A percentile compares a stretch with the other conserved stretches of the same genome.
Conservation (phyloP, 2,888 invertebrate species). For the Spisula subtruncata region DNA sequence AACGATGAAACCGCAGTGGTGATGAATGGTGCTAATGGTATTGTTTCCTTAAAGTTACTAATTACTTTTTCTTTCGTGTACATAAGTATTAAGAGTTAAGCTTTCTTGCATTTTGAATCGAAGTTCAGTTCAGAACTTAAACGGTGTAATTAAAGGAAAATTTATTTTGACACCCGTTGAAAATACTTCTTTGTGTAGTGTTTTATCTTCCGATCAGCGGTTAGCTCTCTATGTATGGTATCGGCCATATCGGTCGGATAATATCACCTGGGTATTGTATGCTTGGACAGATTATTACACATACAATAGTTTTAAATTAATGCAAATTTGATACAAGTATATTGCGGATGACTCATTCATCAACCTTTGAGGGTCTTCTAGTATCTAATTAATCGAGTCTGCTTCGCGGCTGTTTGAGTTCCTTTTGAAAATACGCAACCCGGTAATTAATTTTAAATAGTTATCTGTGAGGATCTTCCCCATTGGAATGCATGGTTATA, state of each 20-base stretch:
- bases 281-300: conserved; percentile 21
- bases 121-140: not conserved
- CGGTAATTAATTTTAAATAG: conserved; percentile 57
- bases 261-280: conserved; percentile 38
- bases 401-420: conserved; percentile 35
- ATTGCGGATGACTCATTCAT: conserved; percentile 49
- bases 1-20: not conserved
- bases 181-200: conserved; percentile 37
- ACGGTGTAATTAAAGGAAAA: conserved; percentile 40
- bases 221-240: conserved; percentile 46
- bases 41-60: not conserved
- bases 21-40: not conserved
- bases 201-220: conserved; percentile 45
- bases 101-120: not conserved
- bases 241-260: conserved; percentile 33
- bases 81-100: not conserved
- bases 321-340: conserved; percentile 50
- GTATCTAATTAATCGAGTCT: conserved; percentile 48
- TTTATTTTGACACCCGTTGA: conserved; percentile 37
- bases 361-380: conserved; percentile 11
- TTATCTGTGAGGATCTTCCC: conserved; percentile 43
- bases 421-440: conserved; percentile 47
- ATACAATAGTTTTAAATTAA: conserved; percentile 29
- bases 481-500: conserved; percentile 19
- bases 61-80: conserved; percentile 20